Base-by-base conservation (phyloP, 1,140 invertebrate genomes). In the Zaprionus capensis region DNA sequence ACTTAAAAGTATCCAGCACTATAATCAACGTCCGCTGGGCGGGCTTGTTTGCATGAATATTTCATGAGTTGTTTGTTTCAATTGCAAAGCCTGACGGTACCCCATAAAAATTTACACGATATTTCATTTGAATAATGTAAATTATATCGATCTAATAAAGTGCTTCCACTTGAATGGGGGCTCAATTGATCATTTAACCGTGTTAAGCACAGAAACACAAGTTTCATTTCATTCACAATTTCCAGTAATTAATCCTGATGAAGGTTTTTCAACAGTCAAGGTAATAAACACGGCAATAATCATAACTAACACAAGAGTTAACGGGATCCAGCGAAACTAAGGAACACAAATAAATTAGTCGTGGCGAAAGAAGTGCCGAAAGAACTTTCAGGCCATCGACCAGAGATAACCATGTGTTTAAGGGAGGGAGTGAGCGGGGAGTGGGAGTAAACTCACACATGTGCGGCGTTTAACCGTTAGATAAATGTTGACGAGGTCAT, bases 401-500 rank as follows among this genome's bases (percentile, higher is more conserved):
- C 20, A 12, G 62, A 58, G 31, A 53, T 44, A 55, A 36, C 65
- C 57, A 67, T 68, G 41, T 71, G 31, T 53, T 38, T 7, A 15
- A 49, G 56, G 51, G 20, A 51, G 22, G 14, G 28, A 4, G 9
- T 11, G n/a, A 11, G 28, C n/a, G 2, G 5, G 38, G 11, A 2
- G 7, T 24, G 3, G n/a, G n/a, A 20, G 24, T 2, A 14, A 12
- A 24, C 68, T 44, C 66, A 53, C 66, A 67, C 74, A 55, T 69
- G 79, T 38, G 38, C 66, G 66, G 85, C 85, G 84, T 88, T 88
- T 88, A 90, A 82, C 81, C 80, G 71, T 90, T 90, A 85, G 85
- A 90, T 90, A 90, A 90, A 90, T 88, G 85, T 85, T 90, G 78
- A 90, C 85, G 85, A 90, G 85, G 85, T 90, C 85, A 90, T 90